These are phyloP conservation scores for Hydrocynus forskahlii DNA, from an alignment of 2,797 vertebrate genomes.

Conservation along the genomic window DNA sequence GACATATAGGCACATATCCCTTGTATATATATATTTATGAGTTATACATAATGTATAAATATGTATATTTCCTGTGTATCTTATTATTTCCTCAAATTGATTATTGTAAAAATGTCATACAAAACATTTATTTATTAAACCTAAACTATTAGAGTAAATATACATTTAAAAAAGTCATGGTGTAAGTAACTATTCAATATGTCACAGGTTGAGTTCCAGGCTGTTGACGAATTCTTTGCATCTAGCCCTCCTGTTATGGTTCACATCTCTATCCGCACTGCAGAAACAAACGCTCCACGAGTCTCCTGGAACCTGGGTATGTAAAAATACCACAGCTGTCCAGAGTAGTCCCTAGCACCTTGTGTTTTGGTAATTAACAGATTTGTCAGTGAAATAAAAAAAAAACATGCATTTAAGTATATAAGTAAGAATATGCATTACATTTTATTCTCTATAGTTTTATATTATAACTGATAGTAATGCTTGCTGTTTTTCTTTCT, in stretches of 20 bases:
- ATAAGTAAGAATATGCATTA: background rate
- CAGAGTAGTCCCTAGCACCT: background rate
- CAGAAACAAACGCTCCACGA: conserved; percentile 74
- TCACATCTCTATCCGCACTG: conserved; percentile 77
- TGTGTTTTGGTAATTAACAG: too few species aligned
- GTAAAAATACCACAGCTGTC: background rate
- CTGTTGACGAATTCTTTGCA: conserved; percentile 74
- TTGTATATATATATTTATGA: too few species aligned
- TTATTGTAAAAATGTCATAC: too few species aligned
- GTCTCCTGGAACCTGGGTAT: conserved; percentile 79
- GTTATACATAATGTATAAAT: too few species aligned
- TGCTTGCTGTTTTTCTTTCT: conserved; percentile 9
- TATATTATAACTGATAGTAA: background rate
- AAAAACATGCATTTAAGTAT: too few species aligned
- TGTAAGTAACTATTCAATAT: conserved; percentile 4
- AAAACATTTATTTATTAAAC: too few species aligned
- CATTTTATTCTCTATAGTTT: background rate
- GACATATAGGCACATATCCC: too few species aligned
- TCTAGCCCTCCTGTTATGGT: conserved; percentile 71
- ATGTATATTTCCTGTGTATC: too few species aligned
- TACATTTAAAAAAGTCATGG: too few species aligned
- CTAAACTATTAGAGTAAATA: too few species aligned
- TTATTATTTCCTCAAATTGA: too few species aligned
- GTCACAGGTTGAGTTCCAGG: conserved; percentile 82
- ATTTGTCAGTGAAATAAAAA: background rate